phyloP scores from a whole-genome alignment of 2,113 vertebrate genomes.

The Recurvirostra avosetta region DNA sequence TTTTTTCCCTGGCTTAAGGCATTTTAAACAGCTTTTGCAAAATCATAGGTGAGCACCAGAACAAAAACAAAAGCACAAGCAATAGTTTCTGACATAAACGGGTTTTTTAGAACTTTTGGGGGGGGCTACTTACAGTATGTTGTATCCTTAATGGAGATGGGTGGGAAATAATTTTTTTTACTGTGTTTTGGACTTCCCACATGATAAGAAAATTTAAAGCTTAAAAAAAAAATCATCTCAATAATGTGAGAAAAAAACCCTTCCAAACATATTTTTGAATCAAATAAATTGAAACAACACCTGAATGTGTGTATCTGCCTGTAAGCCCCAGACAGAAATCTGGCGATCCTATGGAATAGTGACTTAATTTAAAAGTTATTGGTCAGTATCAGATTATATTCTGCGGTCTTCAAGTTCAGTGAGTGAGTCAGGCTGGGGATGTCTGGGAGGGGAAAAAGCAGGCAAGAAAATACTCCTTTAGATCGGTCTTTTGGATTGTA shows the following conservation, averaged over 20 bases:
- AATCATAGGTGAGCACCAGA: background rate
- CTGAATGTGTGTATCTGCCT: background rate
- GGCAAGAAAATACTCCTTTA: background rate
- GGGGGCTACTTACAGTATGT: background rate
- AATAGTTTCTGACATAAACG: background rate
- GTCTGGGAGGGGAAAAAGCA: background rate
- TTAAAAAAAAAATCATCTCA: background rate
- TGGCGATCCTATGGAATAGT: background rate
- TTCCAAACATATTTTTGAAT: background rate
- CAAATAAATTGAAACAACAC: background rate
- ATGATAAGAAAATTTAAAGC: background rate
- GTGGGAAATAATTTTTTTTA: background rate
- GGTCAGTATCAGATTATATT: background rate
- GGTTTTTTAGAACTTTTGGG: accelerated
- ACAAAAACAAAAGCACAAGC: background rate
- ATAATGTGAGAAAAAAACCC: background rate
- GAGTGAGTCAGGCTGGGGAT: background rate
- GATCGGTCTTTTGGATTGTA: background rate
- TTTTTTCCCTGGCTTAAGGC: background rate
- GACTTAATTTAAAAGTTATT: background rate
- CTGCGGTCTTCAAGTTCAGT: background rate
- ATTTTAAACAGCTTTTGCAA: background rate
- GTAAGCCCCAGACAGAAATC: background rate
- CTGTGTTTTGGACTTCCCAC: background rate
- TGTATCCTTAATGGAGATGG: background rate